These are phyloP conservation scores for Nemotelus nigrinus DNA, from an alignment of 2,888 invertebrate genomes.

Conservation along the genomic window DNA sequence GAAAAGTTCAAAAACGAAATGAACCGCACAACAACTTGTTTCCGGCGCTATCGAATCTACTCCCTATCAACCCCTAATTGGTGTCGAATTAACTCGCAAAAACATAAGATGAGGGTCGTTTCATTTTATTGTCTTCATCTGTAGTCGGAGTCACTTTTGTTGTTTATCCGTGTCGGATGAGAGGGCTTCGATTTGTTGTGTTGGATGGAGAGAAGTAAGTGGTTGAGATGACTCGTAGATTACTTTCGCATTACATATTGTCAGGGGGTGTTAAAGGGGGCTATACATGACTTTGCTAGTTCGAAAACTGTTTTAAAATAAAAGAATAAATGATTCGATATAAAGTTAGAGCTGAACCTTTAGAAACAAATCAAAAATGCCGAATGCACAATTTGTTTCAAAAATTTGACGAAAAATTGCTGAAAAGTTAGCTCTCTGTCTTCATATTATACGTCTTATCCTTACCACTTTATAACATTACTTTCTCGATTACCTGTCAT, in stretches of 20 bases:
- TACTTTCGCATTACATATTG: constrained; percentile 18
- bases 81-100: constrained; percentile 63
- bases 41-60: constrained; percentile 24
- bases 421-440: too few species aligned
- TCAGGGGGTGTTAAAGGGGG: neutral
- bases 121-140: constrained; percentile 51
- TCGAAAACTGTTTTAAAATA: too few species aligned
- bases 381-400: too few species aligned
- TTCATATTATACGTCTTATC: too few species aligned
- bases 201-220: constrained; percentile 5
- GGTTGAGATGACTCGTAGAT: constrained; percentile 6
- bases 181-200: neutral
- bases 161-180: constrained; percentile 26
- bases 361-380: too few species aligned
- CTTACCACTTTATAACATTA: too few species aligned
- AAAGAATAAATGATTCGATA: too few species aligned
- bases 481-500: too few species aligned
- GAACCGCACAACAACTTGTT: constrained; percentile 46
- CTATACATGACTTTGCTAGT: too few species aligned
- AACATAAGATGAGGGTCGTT: constrained; percentile 56
- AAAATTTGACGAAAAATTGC: too few species aligned
- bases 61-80: constrained; percentile 63
- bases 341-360: too few species aligned
- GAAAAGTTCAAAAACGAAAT: constrained; percentile 50
- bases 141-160: constrained; percentile 35